Percentiles rank a stretch among this genome's conserved stretches.
Conservation (phyloP, 1,140 invertebrate species). For the Eueides isabella region DNA sequence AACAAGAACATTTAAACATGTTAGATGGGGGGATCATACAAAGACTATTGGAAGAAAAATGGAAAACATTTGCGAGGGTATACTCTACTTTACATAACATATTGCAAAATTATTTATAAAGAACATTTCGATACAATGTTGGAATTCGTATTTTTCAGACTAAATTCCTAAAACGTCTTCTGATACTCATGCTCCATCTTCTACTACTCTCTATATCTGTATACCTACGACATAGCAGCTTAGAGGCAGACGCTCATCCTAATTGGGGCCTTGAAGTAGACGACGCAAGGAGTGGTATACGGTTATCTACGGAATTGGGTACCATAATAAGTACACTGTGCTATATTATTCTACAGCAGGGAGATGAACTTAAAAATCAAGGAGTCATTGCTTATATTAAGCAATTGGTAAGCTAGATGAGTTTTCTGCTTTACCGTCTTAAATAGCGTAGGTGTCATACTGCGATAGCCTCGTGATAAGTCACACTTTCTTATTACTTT, state of each 20-base stretch:
- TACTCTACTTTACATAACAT: constrained; percentile 36
- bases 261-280: constrained; percentile 64
- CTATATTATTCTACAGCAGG: constrained; percentile 95
- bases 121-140: not conserved
- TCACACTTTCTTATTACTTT: no score
- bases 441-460: no score
- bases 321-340: constrained; percentile 93
- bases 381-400: constrained; percentile 94
- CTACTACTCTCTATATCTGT: constrained; percentile 94
- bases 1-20: constrained; percentile 99
- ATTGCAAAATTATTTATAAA: not conserved
- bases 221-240: constrained; percentile 90
- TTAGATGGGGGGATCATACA: constrained; percentile 99
- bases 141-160: constrained; percentile 81
- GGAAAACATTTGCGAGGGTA: constrained; percentile 99
- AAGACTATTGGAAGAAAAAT: constrained; percentile 98
- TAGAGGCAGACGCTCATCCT: constrained; percentile 70
- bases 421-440: not conserved
- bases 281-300: constrained; percentile 81
- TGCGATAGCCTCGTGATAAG: no score
- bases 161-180: constrained; percentile 95
- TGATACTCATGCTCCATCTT: constrained; percentile 94
- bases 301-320: constrained; percentile 91
- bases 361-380: constrained; percentile 96
- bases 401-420: constrained; percentile 89